These are phyloP conservation scores for Parnassius mnemosyne DNA, from an alignment of 2,888 invertebrate species.

Conservation along the genomic window DNA sequence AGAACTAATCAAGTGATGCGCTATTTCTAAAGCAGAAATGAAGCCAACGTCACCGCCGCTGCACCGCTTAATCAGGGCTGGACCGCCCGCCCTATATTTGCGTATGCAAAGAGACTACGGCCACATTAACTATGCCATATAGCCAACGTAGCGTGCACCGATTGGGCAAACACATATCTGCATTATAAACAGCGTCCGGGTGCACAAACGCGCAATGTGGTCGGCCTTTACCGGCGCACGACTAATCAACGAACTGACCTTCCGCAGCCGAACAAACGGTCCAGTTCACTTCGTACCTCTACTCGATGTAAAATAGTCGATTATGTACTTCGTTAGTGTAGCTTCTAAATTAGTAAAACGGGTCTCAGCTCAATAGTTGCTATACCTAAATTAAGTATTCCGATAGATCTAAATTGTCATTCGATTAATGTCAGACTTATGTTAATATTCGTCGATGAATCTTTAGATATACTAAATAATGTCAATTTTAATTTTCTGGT, in stretches of 20 bases:
- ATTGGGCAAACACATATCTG: constrained; percentile 82
- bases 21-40: constrained; percentile 62
- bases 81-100: constrained; percentile 78
- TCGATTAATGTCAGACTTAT: background rate
- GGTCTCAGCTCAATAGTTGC: background rate
- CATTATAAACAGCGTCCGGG: constrained; percentile 80
- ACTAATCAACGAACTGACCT: constrained; percentile 79
- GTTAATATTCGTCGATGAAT: background rate
- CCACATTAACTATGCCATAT: constrained; percentile 81
- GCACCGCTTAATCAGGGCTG: constrained; percentile 78
- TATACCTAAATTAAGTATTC: constrained; percentile 1
- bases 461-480: too few species aligned
- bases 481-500: too few species aligned
- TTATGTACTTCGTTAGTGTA: constrained; percentile 28
- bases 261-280: constrained; percentile 70
- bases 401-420: background rate
- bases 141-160: constrained; percentile 79
- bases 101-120: constrained; percentile 80
- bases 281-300: constrained; percentile 45
- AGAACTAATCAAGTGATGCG: constrained; percentile 65
- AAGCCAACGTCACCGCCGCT: constrained; percentile 63
- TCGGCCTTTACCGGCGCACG: constrained; percentile 76
- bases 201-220: constrained; percentile 79
- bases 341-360: constrained; percentile 18
- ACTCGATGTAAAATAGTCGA: constrained; percentile 38